Evolutionary conservation across 1,140 invertebrate species (phyloP).

Genomic region (Diachasma alloeum): DNA sequence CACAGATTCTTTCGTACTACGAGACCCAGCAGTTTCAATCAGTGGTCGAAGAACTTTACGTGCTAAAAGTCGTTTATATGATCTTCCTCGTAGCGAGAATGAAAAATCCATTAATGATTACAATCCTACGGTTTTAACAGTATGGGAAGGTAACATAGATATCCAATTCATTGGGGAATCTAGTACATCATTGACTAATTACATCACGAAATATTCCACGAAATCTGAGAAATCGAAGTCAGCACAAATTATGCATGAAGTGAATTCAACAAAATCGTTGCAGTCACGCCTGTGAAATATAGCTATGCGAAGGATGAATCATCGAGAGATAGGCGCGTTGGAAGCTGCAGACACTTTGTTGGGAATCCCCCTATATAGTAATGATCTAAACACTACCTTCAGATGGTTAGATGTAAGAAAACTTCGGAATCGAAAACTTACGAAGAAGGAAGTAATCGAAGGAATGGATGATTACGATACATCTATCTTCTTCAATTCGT

Average conservation of each 20-base stretch:
- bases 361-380: conserved; percentile 34
- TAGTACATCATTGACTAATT: conserved; percentile 28
- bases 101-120: conserved; percentile 38
- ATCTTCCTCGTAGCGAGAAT: conserved; percentile 38
- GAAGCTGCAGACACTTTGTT: conserved; percentile 37
- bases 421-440: conserved; percentile 31
- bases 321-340: conserved; percentile 36
- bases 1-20: conserved; percentile 35
- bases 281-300: conserved; percentile 31
- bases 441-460: conserved; percentile 28
- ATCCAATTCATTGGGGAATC: conserved; percentile 36
- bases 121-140: conserved; percentile 28
- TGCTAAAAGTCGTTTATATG: conserved; percentile 42
- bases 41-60: conserved; percentile 36
- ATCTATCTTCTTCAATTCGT: conserved; percentile 29
- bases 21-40: conserved; percentile 37
- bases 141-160: conserved; percentile 40
- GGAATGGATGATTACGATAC: conserved; percentile 17
- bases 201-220: conserved; percentile 39
- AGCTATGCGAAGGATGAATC: conserved; percentile 29
- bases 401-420: conserved; percentile 39
- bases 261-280: conserved; percentile 35
- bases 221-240: conserved; percentile 35
- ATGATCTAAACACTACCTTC: conserved; percentile 37
- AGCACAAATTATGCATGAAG: conserved; percentile 28